Evolutionary conservation across 2,888 invertebrate genomes (phyloP).

Genomic region (Pristionchus exspectatus): DNA sequence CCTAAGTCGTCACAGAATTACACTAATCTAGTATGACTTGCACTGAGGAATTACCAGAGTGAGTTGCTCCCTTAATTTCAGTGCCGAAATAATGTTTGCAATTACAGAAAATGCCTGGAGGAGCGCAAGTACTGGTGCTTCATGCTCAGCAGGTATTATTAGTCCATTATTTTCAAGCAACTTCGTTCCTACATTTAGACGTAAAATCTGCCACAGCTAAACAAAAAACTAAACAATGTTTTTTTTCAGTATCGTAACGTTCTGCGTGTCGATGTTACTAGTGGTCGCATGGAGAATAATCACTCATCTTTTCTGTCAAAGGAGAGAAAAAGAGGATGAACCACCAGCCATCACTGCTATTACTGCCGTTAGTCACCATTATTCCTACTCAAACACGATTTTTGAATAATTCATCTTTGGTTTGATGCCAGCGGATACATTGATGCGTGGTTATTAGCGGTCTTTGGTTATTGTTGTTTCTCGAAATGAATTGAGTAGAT

Average conservation of each 20-base stretch:
- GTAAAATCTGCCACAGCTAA: not conserved
- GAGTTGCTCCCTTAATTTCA: not conserved
- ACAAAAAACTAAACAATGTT: too few species aligned
- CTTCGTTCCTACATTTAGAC: too few species aligned
- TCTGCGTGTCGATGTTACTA: conserved; percentile 78
- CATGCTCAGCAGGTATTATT: conserved; percentile 68
- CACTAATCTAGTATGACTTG: not conserved
- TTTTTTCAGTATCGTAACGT: conserved; percentile 84
- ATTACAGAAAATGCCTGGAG: conserved; percentile 87
- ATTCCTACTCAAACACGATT: too few species aligned
- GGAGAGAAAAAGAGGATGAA: conserved; percentile 68
- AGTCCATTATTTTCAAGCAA: not conserved
- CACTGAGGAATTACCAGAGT: not conserved
- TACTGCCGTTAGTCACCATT: not conserved
- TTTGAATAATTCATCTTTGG: too few species aligned
- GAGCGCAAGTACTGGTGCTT: conserved; percentile 78
- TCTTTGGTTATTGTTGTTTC: too few species aligned
- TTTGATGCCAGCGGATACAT: not conserved
- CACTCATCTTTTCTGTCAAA: conserved; percentile 87
- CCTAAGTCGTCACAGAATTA: not conserved
- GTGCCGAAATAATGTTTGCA: not conserved
- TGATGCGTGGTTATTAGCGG: too few species aligned
- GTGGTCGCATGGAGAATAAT: conserved; percentile 89
- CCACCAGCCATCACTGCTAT: conserved; percentile 50
- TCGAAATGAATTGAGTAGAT: too few species aligned